Conservation (phyloP, 2,888 invertebrate species). For the Cheilosia grossa region DNA sequence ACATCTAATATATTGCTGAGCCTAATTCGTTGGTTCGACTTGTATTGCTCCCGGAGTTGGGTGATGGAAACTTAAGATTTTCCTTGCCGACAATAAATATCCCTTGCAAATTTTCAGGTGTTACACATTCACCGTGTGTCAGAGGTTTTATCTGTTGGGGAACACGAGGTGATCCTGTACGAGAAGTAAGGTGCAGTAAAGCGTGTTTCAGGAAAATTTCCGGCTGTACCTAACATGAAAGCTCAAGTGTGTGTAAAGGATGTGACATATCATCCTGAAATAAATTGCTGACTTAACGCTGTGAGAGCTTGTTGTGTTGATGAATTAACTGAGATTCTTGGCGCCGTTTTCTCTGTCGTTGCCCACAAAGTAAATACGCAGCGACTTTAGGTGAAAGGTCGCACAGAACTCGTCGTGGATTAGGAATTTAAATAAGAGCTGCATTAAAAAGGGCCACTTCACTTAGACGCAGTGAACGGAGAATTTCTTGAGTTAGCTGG, state of each 20-base stretch:
- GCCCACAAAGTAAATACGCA: conserved; percentile 38
- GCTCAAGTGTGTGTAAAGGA: conserved; percentile 32
- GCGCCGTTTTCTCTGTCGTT: not conserved
- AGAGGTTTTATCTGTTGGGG: not conserved
- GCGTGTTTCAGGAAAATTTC: conserved; percentile 46
- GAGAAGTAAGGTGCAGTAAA: conserved; percentile 53
- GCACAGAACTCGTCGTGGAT: conserved; percentile 57
- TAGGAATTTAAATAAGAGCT: conserved; percentile 22
- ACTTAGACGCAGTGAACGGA: not conserved
- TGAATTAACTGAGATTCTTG: conserved; percentile 61
- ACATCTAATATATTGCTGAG: conserved; percentile 53
- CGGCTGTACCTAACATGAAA: conserved; percentile 2
- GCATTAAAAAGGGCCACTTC: not conserved
- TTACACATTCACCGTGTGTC: conserved; percentile 25
- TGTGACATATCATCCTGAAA: conserved; percentile 52
- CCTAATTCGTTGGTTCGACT: conserved; percentile 56
- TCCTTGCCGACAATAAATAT: conserved; percentile 65
- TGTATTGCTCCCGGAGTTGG: not conserved
- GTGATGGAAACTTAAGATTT: conserved; percentile 72
- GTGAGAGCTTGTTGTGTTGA: conserved; percentile 67
- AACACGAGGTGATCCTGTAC: conserved; percentile 14
- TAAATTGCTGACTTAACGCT: conserved; percentile 68
- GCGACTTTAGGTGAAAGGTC: conserved; percentile 37
- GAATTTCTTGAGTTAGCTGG: no score
- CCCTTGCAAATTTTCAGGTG: conserved; percentile 68